Conservation (phyloP, 2,888 invertebrate species). For the Eudemis profundana region DNA sequence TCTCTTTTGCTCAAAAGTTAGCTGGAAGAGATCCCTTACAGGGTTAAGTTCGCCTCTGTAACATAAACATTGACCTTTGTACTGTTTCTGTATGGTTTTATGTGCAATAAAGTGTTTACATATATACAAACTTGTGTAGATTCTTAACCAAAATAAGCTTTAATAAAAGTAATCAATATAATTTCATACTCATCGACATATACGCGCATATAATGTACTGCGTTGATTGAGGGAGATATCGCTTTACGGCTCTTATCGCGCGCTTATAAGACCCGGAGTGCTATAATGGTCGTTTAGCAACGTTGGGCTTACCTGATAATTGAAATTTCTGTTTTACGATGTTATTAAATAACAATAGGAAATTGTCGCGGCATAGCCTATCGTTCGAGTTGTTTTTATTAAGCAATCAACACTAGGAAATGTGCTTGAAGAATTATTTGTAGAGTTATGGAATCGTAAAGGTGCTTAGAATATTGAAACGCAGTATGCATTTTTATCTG, state of each 20-base stretch:
- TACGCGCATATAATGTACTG: slow-evolving; percentile 42
- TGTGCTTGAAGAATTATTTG: slow-evolving; percentile 5
- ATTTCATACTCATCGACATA: slow-evolving; percentile 63
- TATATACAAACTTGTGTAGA: too few species aligned
- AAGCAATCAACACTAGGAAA: slow-evolving; percentile 25
- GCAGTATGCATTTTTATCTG: too few species aligned
- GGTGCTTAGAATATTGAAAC: too few species aligned
- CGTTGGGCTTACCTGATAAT: slow-evolving; percentile 33
- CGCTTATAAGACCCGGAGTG: slow-evolving; percentile 6
- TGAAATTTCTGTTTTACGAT: slow-evolving; percentile 38
- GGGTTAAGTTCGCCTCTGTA: too few species aligned
- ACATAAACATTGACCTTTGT: too few species aligned
- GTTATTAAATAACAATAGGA: slow-evolving; percentile 29
- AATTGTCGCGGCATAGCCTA: slow-evolving; percentile 25
- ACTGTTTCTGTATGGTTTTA: too few species aligned
- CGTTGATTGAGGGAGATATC: slow-evolving; percentile 42
- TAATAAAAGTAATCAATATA: slow-evolving; percentile 59
- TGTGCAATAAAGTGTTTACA: too few species aligned
- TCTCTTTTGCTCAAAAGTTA: too few species aligned
- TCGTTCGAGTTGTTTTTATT: slow-evolving; percentile 28
- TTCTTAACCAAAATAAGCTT: too few species aligned
- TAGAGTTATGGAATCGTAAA: too few species aligned
- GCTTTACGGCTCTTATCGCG: slow-evolving; percentile 34
- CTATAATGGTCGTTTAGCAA: slow-evolving; percentile 27
- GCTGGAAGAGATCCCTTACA: too few species aligned